Conservation (phyloP, 2,888 invertebrate genomes). For the Yponomeuta malinellus region DNA sequence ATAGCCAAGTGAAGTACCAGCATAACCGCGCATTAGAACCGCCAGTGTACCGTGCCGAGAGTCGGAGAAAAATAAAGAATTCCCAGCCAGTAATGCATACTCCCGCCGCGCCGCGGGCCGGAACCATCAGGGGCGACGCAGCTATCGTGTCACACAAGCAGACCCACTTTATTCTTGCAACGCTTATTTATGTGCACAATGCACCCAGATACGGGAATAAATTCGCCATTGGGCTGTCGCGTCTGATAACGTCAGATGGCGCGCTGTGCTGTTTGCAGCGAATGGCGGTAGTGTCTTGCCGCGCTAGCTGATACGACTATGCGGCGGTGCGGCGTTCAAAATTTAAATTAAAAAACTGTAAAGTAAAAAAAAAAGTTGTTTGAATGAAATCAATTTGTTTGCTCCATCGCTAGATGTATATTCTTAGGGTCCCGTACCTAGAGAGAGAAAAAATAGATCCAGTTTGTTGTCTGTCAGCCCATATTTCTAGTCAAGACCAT, state of each 20-base stretch:
- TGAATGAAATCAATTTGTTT: too few relatives aligned
- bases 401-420: too few relatives aligned
- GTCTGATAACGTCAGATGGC: conserved; percentile 24
- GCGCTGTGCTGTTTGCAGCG: neutral
- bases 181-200: conserved; percentile 23
- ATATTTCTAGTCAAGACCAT: too few relatives aligned
- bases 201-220: conserved; percentile 37
- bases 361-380: too few relatives aligned
- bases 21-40: neutral
- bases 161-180: conserved; percentile 47
- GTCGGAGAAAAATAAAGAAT: conserved; percentile 10
- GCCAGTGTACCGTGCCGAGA: neutral
- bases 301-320: neutral
- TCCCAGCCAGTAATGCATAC: conserved; percentile 10
- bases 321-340: neutral
- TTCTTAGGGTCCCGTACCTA: too few relatives aligned
- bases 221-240: conserved; percentile 37
- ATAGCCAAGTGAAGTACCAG: neutral
- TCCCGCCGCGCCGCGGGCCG: conserved; percentile 12
- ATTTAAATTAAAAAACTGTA: neutral
- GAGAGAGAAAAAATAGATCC: too few relatives aligned
- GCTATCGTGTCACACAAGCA: conserved; percentile 61
- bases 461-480: too few relatives aligned
- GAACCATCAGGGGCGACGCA: conserved; percentile 41
- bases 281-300: neutral